These are phyloP conservation scores for Atherinomorus stipes DNA, from an alignment of 2,113 vertebrate species.

Conservation along the genomic window DNA sequence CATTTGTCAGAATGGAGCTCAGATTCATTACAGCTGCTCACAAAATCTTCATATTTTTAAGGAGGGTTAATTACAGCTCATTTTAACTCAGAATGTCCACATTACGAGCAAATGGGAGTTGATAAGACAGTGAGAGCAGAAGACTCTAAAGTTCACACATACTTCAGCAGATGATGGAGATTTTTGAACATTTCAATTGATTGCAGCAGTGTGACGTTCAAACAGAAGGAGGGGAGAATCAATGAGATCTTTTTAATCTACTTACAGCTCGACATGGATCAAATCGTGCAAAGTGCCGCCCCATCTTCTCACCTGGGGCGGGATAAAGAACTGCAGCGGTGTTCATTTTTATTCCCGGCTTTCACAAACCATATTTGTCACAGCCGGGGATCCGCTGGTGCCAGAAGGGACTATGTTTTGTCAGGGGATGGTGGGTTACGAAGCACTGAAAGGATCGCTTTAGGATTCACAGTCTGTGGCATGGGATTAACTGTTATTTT, in stretches of 20 bases:
- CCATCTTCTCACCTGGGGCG: constrained; percentile 63
- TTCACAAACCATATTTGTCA: constrained; percentile 73
- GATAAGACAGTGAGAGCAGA: constrained; percentile 13
- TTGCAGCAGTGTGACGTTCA: constrained; percentile 55
- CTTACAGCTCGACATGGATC: constrained; percentile 69
- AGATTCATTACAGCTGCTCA: not conserved
- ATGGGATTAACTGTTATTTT: constrained; percentile 72
- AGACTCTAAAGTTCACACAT: constrained; percentile 48
- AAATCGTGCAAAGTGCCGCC: constrained; percentile 60
- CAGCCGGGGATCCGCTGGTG: constrained; percentile 51
- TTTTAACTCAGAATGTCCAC: constrained; percentile 11
- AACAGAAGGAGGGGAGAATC: constrained; percentile 60
- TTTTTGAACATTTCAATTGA: constrained; percentile 71
- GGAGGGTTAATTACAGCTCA: not conserved
- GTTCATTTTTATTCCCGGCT: constrained; percentile 56
- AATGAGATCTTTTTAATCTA: constrained; percentile 75
- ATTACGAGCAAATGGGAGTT: constrained; percentile 4
- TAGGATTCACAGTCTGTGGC: constrained; percentile 69
- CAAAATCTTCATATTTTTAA: constrained; percentile 6
- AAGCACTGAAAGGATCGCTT: constrained; percentile 56
- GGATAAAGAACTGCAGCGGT: constrained; percentile 56
- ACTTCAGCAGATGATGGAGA: constrained; percentile 58
- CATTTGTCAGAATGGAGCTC: not conserved
- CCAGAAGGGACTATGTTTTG: constrained; percentile 58
- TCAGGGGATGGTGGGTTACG: constrained; percentile 47